These are phyloP conservation scores for Cataglyphis hispanica DNA, from an alignment of 1,140 invertebrate species.

Conservation along the genomic window DNA sequence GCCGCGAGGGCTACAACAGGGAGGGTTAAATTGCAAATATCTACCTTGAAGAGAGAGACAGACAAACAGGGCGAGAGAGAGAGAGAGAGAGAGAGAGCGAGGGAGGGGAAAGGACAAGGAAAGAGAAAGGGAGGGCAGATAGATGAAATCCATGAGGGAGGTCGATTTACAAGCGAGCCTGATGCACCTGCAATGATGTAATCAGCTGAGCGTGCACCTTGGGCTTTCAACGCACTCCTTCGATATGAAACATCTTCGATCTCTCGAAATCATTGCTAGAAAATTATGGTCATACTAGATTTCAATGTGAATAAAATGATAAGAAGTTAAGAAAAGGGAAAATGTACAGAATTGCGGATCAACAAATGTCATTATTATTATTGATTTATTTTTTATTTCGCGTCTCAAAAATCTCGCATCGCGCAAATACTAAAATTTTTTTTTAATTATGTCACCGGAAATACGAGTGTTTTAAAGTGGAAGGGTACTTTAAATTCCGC, in stretches of 20 bases:
- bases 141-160: neutral
- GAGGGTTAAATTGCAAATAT: slow-evolving; percentile 66
- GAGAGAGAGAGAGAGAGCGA: neutral
- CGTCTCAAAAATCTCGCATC: neutral
- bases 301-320: no score
- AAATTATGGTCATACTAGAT: neutral
- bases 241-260: no score
- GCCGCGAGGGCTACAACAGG: slow-evolving; percentile 56
- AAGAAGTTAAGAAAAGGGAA: neutral
- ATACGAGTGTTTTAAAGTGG: slow-evolving; percentile 46
- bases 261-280: neutral
- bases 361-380: neutral
- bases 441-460: slow-evolving; percentile 11
- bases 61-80: neutral
- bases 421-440: neutral
- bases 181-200: neutral
- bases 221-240: neutral
- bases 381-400: neutral
- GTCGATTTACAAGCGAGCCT: slow-evolving; percentile 24
- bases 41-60: slow-evolving; percentile 23
- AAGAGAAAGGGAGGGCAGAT: neutral
- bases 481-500: slow-evolving; percentile 27
- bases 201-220: neutral
- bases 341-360: neutral
- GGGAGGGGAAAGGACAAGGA: neutral